Evolutionary conservation across 2,888 invertebrate species (phyloP), one percentile per base, ranked within the genome.

Genomic region (Dyspetes luteomarginatus): DNA sequence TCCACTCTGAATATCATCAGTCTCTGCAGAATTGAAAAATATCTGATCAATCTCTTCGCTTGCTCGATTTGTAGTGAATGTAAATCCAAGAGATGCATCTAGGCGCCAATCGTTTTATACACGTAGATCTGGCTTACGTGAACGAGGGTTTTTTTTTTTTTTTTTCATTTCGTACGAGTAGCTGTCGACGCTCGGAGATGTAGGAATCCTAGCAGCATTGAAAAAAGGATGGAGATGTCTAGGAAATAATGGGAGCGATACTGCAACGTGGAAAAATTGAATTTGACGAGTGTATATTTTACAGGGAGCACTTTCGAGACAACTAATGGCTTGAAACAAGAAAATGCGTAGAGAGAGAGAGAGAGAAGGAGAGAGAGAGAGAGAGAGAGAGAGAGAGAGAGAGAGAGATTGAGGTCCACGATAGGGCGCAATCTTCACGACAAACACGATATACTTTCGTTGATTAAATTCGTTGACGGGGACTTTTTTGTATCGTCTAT

Each of bases 401-500:
- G 58, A 22, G n/a, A 30, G 19, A 52, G 36, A 3, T 12, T 7
- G 24, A 9, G 3, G 45, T 45, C 15, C n/a, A 43, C 30, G 52
- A 45, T 28, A 17, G 43, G 43, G 30, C 41, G 50, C 55, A 17
- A 22, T 26, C 12, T 56, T 41, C 43, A 22, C 9, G 56, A 43
- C 15, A 36, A 36, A 12, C 7, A 36, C 36, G n/a, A 75, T 73
- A 67, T 69, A 77, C 69, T 82, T 64, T 68, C 7, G 55, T 60
- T 80, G 74, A 82, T 82, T 79, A 76, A 73, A 77, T 76, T 71
- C 19, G 43, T 17, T 56, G 77, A 67, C 55, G 55, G 41, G 43
- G 22, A 28, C 4, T 22, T 24, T 36, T 9, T 45, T 26, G 24
- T 41, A 41, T 15, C 36, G 9, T 17, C 4, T 26, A 4, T 19